Percentiles rank a stretch among this genome's conserved stretches.
Evolutionary conservation across 2,797 vertebrate genomes (phyloP).

Genomic region (Glossophaga mutica): DNA sequence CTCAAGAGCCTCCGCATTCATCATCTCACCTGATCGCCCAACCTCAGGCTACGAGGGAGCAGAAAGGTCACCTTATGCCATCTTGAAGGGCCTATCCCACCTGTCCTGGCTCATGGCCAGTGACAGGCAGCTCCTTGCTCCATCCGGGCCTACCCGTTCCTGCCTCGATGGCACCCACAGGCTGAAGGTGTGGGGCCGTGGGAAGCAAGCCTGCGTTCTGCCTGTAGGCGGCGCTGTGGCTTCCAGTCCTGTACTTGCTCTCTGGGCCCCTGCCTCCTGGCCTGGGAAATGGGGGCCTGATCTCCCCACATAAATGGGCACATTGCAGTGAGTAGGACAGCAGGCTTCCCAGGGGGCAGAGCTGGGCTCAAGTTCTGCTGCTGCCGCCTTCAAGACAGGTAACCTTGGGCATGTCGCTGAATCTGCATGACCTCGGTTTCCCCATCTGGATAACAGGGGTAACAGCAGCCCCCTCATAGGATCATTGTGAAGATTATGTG

Average conservation of each 20-base stretch:
- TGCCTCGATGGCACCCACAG: not conserved
- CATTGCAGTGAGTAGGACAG: not conserved
- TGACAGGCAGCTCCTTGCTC: accelerated
- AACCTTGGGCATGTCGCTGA: not conserved
- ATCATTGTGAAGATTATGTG: not conserved
- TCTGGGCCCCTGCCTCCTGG: not conserved
- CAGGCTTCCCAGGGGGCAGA: not conserved
- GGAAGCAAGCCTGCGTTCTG: not conserved
- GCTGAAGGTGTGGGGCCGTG: not conserved
- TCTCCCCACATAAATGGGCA: too few species aligned
- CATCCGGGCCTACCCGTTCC: not conserved
- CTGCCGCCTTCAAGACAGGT: not conserved
- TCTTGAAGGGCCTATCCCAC: not conserved
- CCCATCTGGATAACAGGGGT: not conserved
- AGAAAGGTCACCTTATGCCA: not conserved
- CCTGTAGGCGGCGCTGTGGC: not conserved
- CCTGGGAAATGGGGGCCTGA: not conserved
- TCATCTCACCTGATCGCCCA: accelerated
- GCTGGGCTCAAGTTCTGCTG: not conserved
- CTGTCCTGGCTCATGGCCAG: accelerated
- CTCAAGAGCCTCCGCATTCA: accelerated
- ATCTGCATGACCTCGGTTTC: not conserved
- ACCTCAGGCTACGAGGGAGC: not conserved
- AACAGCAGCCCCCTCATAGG: not conserved
- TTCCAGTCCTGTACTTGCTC: accelerated